Evolutionary conservation across 2,888 invertebrate genomes (phyloP).

Genomic region (Toxonevra muliebris): DNA sequence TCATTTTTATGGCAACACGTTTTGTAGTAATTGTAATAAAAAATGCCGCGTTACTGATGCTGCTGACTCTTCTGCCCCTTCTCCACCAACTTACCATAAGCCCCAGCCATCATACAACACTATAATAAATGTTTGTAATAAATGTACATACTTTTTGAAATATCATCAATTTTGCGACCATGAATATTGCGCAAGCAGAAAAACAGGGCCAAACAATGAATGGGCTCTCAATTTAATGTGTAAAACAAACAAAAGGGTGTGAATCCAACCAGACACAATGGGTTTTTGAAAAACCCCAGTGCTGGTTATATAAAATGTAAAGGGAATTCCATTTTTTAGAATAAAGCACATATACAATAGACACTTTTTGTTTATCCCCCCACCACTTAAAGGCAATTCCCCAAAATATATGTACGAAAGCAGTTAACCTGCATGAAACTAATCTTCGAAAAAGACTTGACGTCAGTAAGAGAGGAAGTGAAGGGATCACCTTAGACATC

Average conservation of each 20-base stretch:
- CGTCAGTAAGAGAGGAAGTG: not conserved
- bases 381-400: not conserved
- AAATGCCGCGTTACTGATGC: not conserved
- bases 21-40: constrained; percentile 35
- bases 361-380: not conserved
- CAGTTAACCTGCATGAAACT: constrained; percentile 17
- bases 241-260: constrained; percentile 45
- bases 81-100: not conserved
- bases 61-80: constrained; percentile 20
- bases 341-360: constrained; percentile 6
- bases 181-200: not conserved
- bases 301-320: not conserved
- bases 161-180: constrained; percentile 36
- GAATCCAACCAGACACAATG: constrained; percentile 38
- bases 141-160: constrained; percentile 36
- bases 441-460: constrained; percentile 19
- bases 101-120: constrained; percentile 1
- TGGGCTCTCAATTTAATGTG: constrained; percentile 22
- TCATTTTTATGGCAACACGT: constrained; percentile 33
- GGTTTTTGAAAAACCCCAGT: constrained; percentile 12
- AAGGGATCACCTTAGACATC: constrained; percentile 1
- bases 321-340: constrained; percentile 20
- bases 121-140: constrained; percentile 43
- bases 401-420: not conserved
- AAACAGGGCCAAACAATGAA: constrained; percentile 2